phyloP scores from a whole-genome alignment of 2,888 invertebrate species.

The Antheraea assamensis region DNA sequence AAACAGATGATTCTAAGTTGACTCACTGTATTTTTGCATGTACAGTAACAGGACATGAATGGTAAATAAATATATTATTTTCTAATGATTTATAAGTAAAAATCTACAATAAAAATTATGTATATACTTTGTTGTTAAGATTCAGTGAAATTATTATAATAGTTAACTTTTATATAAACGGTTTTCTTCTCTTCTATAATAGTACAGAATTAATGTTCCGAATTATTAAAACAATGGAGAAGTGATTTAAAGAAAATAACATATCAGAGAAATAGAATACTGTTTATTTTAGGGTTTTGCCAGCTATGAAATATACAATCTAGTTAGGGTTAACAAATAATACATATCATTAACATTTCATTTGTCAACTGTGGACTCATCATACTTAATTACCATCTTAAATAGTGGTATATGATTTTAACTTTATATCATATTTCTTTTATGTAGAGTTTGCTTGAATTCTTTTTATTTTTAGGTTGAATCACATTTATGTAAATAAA shows the following conservation, averaged over 20 bases:
- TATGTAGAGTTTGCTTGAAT: slow-evolving; percentile 14
- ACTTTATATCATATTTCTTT: neutral
- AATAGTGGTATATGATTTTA: neutral
- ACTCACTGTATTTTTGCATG: slow-evolving; percentile 65
- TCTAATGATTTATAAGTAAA: neutral
- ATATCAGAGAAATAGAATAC: too few species aligned
- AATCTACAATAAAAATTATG: neutral
- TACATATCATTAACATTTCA: neutral
- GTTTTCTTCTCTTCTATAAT: too few species aligned
- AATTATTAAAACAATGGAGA: too few species aligned
- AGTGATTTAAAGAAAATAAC: too few species aligned
- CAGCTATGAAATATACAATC: neutral
- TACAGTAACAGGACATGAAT: slow-evolving; percentile 65
- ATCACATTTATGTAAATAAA: slow-evolving; percentile 56
- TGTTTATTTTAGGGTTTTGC: neutral
- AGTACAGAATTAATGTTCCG: too few species aligned
- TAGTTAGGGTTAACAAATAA: neutral
- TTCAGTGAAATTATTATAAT: too few species aligned
- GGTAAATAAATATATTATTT: slow-evolving; percentile 45
- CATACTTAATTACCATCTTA: neutral
- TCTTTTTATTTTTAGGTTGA: slow-evolving; percentile 47
- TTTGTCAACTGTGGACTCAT: neutral
- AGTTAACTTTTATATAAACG: too few species aligned
- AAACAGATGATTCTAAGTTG: slow-evolving; percentile 48
- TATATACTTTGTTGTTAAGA: too few species aligned